Conservation (phyloP, 2,888 invertebrate genomes). For the Ferrisia virgata region DNA sequence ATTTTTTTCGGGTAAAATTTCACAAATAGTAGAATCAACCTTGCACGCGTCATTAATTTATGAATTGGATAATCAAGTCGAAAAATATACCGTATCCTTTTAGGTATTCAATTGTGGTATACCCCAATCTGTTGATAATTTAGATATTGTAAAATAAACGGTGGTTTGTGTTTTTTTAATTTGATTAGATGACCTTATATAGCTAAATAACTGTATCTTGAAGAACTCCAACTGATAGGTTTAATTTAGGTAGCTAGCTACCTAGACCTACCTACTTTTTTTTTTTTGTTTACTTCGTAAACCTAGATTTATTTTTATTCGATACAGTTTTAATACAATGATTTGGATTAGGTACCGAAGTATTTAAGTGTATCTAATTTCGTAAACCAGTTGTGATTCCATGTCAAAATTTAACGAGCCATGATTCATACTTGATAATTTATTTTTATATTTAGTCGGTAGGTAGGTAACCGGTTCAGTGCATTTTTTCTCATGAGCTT, state of each 20-base stretch:
- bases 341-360: no score
- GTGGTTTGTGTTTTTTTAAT: neutral
- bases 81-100: neutral
- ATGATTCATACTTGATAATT: neutral
- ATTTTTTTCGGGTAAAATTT: neutral
- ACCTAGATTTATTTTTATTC: neutral
- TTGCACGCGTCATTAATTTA: neutral
- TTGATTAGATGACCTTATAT: neutral
- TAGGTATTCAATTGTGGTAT: neutral
- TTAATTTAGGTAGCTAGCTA: no score
- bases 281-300: neutral
- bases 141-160: conserved; percentile 4
- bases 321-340: neutral
- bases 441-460: neutral
- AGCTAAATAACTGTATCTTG: neutral
- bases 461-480: neutral
- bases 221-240: neutral
- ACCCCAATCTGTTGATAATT: neutral
- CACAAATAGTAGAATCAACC: neutral
- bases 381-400: neutral
- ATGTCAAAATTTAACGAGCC: neutral
- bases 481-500: neutral
- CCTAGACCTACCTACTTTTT: no score
- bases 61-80: neutral
- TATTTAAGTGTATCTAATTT: neutral